Conservation (phyloP, 1,140 invertebrate genomes). For the Drosophila kanapiae region DNA sequence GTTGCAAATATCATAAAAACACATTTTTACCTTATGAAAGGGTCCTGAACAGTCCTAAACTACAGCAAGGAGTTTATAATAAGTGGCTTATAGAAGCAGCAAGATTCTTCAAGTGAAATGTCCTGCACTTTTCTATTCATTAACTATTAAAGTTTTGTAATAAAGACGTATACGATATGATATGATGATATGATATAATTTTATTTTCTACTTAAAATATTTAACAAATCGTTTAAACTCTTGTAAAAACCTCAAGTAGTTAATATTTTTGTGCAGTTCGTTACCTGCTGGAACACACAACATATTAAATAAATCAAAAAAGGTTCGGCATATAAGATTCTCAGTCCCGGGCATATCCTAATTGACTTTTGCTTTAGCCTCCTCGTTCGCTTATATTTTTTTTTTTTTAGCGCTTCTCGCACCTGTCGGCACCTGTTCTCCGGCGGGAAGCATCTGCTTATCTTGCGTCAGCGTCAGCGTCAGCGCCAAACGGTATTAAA, state of each 20-base stretch:
- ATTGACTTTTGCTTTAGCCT: slow-evolving; percentile 42
- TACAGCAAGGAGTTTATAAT: neutral
- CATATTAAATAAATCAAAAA: neutral
- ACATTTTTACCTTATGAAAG: no score
- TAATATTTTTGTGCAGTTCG: neutral
- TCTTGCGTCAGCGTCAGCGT: slow-evolving; percentile 67
- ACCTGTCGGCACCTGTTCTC: slow-evolving; percentile 74
- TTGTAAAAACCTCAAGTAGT: neutral
- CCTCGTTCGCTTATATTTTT: slow-evolving; percentile 13
- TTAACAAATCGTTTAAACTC: neutral
- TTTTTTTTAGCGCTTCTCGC: slow-evolving; percentile 30
- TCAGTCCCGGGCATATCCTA: slow-evolving; percentile 34
- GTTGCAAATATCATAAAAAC: no score
- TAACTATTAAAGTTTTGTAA: no score
- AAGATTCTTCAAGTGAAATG: neutral
- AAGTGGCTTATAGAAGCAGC: neutral
- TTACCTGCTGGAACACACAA: neutral
- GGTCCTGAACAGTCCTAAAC: no score
- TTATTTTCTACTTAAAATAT: no score
- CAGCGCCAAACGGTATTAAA: slow-evolving; percentile 69
- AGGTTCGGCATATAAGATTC: slow-evolving; percentile 3
- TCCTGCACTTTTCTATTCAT: no score
- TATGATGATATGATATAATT: no score
- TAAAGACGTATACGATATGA: no score
- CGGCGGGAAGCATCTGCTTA: slow-evolving; percentile 62